A percentile compares a stretch with the other conserved stretches of the same genome.
These are phyloP conservation scores for Leptopilina syphax DNA, from an alignment of 2,888 invertebrate genomes.

Conservation along the genomic window DNA sequence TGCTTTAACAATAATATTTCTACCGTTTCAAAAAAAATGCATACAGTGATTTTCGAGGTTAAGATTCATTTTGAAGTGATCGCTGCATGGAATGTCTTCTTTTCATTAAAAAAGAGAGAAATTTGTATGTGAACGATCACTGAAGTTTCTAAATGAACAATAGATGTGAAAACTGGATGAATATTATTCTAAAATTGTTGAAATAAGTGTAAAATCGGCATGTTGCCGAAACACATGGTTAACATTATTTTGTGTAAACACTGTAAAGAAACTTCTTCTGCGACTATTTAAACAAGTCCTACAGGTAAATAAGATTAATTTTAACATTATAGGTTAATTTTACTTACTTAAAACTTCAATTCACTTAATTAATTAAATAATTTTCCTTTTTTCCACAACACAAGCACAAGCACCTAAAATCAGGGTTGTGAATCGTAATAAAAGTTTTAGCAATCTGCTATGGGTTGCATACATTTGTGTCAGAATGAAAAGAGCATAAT, in stretches of 20 bases:
- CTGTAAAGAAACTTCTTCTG: neutral
- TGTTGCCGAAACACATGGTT: constrained; percentile 27
- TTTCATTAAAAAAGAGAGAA: neutral
- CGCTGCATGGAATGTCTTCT: neutral
- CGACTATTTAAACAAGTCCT: neutral
- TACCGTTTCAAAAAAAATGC: neutral
- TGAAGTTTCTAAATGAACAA: too few species aligned
- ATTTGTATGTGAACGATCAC: neutral
- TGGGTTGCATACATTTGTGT: too few species aligned
- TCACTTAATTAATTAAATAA: constrained; percentile 12
- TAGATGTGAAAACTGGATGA: too few species aligned
- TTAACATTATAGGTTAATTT: neutral
- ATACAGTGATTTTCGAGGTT: constrained; percentile 3
- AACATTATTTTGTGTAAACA: neutral
- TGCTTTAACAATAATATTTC: neutral
- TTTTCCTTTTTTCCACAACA: constrained; percentile 6
- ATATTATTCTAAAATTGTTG: neutral
- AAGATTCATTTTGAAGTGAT: neutral
- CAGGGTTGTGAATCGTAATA: neutral
- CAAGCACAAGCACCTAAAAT: neutral
- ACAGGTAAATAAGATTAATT: neutral
- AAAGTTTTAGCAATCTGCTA: too few species aligned
- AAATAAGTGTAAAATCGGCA: constrained; percentile 6
- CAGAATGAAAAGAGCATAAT: too few species aligned
- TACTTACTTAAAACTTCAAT: constrained; percentile 22